Conservation (phyloP, 2,113 vertebrate genomes). For the Phalacrocorax brasilianus region DNA sequence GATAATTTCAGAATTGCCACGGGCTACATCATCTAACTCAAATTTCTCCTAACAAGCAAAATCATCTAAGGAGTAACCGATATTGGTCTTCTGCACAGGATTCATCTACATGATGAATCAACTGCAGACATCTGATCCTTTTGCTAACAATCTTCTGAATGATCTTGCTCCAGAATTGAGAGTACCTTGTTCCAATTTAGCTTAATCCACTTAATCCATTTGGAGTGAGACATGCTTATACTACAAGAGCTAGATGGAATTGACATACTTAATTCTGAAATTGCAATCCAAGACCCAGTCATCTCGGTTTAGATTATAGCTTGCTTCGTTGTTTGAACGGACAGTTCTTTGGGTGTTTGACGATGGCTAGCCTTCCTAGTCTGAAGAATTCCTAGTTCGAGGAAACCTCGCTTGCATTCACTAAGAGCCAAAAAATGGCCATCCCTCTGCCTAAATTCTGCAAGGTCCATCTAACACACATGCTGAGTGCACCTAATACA, state of each 20-base stretch:
- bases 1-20: neutral
- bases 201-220: neutral
- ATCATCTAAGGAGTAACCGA: neutral
- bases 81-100: rapidly evolving
- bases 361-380: neutral
- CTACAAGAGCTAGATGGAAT: neutral
- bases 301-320: neutral
- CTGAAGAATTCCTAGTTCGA: neutral
- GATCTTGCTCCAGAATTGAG: neutral
- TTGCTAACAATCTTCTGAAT: neutral
- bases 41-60: neutral
- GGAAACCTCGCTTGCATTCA: neutral
- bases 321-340: neutral
- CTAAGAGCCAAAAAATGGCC: neutral
- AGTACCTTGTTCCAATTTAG: neutral
- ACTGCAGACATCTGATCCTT: neutral
- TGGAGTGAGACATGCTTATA: neutral
- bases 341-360: neutral
- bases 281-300: neutral
- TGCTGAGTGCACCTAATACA: neutral
- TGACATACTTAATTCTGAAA: neutral
- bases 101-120: neutral
- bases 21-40: neutral
- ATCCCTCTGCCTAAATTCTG: neutral
- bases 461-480: neutral